phyloP scores from a whole-genome alignment of 2,888 invertebrate species.

The Anaspis maculata region DNA sequence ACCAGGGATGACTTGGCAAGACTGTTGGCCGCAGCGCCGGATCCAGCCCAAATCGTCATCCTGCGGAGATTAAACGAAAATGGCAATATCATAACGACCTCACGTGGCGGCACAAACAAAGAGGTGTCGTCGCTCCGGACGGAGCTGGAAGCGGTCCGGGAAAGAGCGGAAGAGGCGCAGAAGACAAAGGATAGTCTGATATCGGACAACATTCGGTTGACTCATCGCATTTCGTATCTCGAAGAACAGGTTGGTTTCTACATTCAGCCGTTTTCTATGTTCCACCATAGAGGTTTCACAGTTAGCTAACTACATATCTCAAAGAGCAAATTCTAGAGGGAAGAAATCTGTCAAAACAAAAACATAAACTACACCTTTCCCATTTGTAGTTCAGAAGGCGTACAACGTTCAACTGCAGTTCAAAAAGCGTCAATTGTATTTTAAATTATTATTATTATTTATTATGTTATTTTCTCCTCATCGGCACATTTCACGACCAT shows the following conservation, averaged over 20 bases:
- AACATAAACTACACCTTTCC: no score
- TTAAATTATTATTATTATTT: no score
- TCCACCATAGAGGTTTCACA: no score
- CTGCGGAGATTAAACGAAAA: constrained; percentile 40
- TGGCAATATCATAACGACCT: constrained; percentile 21
- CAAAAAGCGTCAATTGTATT: no score
- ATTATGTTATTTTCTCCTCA: no score
- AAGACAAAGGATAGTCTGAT: constrained; percentile 56
- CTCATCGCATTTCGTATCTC: constrained; percentile 81
- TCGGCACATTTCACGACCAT: no score
- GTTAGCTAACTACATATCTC: no score
- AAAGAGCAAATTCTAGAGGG: no score
- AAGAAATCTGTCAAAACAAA: no score
- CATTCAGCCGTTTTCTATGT: no score
- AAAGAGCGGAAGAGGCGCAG: constrained; percentile 56
- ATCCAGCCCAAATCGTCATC: constrained; percentile 58
- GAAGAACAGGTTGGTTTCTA: constrained; percentile 69
- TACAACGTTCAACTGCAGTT: no score
- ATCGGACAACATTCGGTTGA: constrained; percentile 74
- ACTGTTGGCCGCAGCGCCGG: constrained; percentile 52
- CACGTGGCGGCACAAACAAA: constrained; percentile 27
- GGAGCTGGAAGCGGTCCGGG: constrained; percentile 51
- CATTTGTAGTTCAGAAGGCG: no score
- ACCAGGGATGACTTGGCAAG: constrained; percentile 64
- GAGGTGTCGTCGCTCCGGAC: constrained; percentile 49